Percentiles rank a stretch among this genome's conserved stretches.
Evolutionary conservation across 2,888 invertebrate genomes (phyloP).

Genomic region (Zygothrica quintamaculata): DNA sequence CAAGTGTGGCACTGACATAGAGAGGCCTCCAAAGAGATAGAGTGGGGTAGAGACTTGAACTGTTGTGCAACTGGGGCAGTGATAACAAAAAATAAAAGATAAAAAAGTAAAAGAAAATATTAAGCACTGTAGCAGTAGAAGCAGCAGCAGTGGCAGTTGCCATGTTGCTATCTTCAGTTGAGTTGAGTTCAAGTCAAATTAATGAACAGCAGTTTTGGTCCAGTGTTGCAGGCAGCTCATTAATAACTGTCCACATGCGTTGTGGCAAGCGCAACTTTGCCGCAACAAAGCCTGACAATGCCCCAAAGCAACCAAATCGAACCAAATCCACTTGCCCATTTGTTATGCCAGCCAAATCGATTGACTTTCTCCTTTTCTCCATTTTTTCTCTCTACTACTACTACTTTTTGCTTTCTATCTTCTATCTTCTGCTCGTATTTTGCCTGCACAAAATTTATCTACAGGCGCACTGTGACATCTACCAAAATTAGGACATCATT

Average conservation of each 20-base stretch:
- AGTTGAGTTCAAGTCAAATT: too few relatives aligned
- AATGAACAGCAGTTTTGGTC: conserved; percentile 65
- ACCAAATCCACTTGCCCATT: conserved; percentile 56
- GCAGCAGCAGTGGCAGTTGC: too few relatives aligned
- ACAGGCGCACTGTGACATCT: conserved; percentile 70
- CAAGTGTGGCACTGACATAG: conserved; percentile 30
- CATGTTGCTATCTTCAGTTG: too few relatives aligned
- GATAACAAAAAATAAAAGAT: too few relatives aligned
- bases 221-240: conserved; percentile 48
- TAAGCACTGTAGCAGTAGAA: conserved; percentile 17
- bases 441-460: conserved; percentile 56
- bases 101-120: conserved; percentile 23
- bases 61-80: conserved; percentile 23
- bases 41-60: conserved; percentile 32
- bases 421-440: conserved; percentile 19
- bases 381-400: too few relatives aligned
- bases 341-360: conserved; percentile 69
- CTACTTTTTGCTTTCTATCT: conserved; percentile 1
- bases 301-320: conserved; percentile 19
- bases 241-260: conserved; percentile 78
- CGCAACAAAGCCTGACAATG: conserved; percentile 9
- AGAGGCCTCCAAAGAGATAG: too few relatives aligned
- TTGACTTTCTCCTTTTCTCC: conserved; percentile 45
- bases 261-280: conserved; percentile 38
- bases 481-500: conserved; percentile 79